Evolutionary conservation across 2,113 vertebrate genomes (phyloP).

Genomic region (Pelodiscus sinensis): DNA sequence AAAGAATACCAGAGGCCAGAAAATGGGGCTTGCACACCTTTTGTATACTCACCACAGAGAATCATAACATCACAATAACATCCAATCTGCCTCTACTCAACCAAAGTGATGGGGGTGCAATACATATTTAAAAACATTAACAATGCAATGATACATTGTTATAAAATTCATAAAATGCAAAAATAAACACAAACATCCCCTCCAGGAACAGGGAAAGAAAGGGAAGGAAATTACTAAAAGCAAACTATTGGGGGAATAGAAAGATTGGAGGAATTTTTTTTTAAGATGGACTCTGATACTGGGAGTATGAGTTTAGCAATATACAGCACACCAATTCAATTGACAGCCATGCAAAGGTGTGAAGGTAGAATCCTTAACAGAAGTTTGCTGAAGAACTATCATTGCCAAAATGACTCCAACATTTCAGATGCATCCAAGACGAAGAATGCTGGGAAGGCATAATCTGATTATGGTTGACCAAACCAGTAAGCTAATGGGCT

Average conservation of each 20-base stretch:
- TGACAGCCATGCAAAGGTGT: neutral
- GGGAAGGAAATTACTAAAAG: neutral
- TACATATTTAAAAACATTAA: neutral
- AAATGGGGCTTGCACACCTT: neutral
- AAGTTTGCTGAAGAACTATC: neutral
- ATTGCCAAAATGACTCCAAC: neutral
- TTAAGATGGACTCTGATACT: fast-evolving
- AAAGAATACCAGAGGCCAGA: slow-evolving; percentile 25
- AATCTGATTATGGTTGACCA: neutral
- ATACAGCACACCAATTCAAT: neutral
- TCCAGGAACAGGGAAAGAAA: neutral
- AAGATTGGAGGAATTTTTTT: neutral
- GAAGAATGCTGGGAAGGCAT: fast-evolving
- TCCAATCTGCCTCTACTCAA: neutral
- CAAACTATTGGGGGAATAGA: neutral
- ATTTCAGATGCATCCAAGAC: neutral
- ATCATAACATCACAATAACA: neutral
- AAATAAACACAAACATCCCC: neutral
- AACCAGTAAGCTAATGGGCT: fast-evolving
- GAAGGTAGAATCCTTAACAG: neutral
- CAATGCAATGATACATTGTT: neutral
- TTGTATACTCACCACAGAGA: fast-evolving
- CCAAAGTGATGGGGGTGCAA: fast-evolving
- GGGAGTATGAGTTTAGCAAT: neutral
- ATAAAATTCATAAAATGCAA: neutral